These are phyloP conservation scores for Phocides pigmalion DNA, from an alignment of 1,140 invertebrate species.

Conservation along the genomic window DNA sequence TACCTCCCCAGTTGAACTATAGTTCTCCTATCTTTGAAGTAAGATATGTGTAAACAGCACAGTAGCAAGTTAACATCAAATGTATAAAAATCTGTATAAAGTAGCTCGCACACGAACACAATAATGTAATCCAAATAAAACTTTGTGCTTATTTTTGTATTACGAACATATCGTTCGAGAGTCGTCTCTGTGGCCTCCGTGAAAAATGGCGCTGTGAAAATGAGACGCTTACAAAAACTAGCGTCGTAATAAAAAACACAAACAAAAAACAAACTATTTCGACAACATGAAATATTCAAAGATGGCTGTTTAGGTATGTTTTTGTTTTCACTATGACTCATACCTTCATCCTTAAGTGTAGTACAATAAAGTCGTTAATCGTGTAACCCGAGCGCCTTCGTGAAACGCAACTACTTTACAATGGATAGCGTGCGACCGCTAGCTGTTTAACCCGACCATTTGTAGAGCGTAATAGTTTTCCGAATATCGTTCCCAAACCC, in stretches of 20 bases:
- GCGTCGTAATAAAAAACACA: constrained; percentile 50
- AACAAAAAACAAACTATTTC: constrained; percentile 64
- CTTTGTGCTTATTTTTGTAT: not conserved
- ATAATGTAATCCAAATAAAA: not conserved
- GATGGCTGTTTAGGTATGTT: constrained; percentile 47
- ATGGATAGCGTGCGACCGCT: constrained; percentile 55
- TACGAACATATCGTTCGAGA: constrained; percentile 3
- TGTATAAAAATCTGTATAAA: too few relatives aligned
- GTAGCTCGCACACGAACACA: not conserved
- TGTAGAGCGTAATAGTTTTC: constrained; percentile 44
- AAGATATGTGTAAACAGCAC: too few relatives aligned
- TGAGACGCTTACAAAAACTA: constrained; percentile 56
- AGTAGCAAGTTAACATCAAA: too few relatives aligned
- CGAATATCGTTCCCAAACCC: constrained; percentile 38
- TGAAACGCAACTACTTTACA: constrained; percentile 41
- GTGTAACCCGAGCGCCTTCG: not conserved
- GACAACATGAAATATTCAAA: constrained; percentile 70
- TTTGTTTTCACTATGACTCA: constrained; percentile 6
- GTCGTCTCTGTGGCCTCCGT: constrained; percentile 50
- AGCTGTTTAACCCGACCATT: constrained; percentile 43
- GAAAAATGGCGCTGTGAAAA: constrained; percentile 69
- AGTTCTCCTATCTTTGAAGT: too few relatives aligned
- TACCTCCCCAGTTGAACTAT: too few relatives aligned
- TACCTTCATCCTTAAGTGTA: not conserved
- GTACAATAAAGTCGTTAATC: not conserved